These are phyloP conservation scores for Lytechinus variegatus DNA, from an alignment of 35 echinoderm and acorn worm genomes.

Conservation along the genomic window DNA sequence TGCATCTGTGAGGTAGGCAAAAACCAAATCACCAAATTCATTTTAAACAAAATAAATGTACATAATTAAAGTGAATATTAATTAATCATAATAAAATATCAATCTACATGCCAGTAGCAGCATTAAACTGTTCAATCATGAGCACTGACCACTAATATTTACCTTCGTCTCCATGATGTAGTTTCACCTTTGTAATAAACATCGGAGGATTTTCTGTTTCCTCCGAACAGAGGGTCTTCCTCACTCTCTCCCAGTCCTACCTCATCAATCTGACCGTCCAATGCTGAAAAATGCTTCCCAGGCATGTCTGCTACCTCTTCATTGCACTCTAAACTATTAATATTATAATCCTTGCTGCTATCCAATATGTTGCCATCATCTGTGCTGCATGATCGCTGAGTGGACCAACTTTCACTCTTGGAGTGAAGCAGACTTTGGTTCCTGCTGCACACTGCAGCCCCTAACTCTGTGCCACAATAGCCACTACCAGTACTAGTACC, in stretches of 20 bases:
- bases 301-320: not conserved
- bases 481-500: not conserved
- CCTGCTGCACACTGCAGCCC: not conserved
- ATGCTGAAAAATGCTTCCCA: not conserved
- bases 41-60: not conserved
- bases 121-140: too few species aligned
- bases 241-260: slow-evolving; percentile 8
- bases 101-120: too few species aligned
- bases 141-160: not conserved
- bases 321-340: not conserved
- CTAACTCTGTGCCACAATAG: not conserved
- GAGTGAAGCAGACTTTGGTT: not conserved
- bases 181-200: not conserved
- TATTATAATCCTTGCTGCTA: not conserved
- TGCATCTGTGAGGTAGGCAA: too few species aligned
- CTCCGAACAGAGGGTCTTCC: not conserved
- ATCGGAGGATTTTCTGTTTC: not conserved
- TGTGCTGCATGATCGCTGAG: not conserved
- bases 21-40: not conserved
- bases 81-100: too few species aligned
- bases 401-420: not conserved
- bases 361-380: not conserved
- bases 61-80: not conserved
- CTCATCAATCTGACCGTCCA: not conserved
- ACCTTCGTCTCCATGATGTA: not conserved